These are phyloP conservation scores for Blastobasis adustella DNA, from an alignment of 2,888 invertebrate species.

Conservation along the genomic window DNA sequence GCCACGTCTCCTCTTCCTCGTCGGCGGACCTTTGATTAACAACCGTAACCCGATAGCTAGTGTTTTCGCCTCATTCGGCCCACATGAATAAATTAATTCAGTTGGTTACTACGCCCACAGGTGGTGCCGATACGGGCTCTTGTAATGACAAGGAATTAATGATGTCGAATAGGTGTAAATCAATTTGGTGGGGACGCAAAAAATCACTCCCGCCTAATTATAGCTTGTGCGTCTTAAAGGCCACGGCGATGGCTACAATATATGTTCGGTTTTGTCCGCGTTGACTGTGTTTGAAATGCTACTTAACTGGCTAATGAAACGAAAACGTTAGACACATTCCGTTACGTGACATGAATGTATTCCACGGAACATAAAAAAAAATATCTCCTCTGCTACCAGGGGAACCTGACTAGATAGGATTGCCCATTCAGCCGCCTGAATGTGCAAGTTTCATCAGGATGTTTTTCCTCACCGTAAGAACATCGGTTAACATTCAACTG, in stretches of 20 bases:
- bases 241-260: not conserved
- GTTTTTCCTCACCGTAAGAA: no score
- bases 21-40: constrained; percentile 53
- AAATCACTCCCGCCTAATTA: constrained; percentile 8
- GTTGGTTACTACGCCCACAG: constrained; percentile 29
- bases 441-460: no score
- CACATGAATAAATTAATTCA: constrained; percentile 47
- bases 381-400: no score
- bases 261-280: not conserved
- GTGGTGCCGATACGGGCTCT: constrained; percentile 25
- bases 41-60: constrained; percentile 50
- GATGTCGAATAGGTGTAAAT: constrained; percentile 37
- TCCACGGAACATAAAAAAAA: no score
- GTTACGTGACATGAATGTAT: no score
- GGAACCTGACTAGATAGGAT: no score
- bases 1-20: constrained; percentile 35
- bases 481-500: no score
- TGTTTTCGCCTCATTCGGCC: constrained; percentile 38
- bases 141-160: constrained; percentile 44
- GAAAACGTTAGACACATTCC: no score
- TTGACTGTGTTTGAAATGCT: not conserved
- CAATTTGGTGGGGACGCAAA: constrained; percentile 23
- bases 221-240: not conserved
- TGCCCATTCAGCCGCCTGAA: no score
- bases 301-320: not conserved